Percentiles rank a stretch among this genome's conserved stretches.
These are phyloP conservation scores for Argyrosomus japonicus DNA, from an alignment of 2,113 vertebrate species.

Conservation along the genomic window DNA sequence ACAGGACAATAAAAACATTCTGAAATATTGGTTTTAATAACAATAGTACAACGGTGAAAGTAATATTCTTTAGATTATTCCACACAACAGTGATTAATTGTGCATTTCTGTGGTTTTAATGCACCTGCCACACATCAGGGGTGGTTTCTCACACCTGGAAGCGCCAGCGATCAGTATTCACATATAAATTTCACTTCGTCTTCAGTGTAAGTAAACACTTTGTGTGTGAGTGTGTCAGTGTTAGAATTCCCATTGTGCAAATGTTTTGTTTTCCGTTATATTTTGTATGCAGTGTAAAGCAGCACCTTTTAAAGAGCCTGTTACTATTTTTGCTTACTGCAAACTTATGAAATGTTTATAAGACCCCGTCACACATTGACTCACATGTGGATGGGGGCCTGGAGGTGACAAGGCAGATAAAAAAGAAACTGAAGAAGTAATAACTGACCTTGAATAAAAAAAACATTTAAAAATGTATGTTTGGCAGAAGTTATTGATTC, in stretches of 20 bases:
- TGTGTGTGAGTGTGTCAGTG: background rate
- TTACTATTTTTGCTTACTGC: background rate
- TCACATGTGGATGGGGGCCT: background rate
- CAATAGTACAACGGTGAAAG: background rate
- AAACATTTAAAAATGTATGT: too few species aligned
- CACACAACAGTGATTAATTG: background rate
- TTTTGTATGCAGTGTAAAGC: background rate
- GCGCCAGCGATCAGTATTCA: too few species aligned
- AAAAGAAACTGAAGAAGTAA: too few species aligned
- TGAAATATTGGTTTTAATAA: background rate
- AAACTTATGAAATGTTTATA: slow-evolving; percentile 14
- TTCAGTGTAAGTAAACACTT: background rate
- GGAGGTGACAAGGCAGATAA: background rate
- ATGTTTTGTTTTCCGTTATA: background rate
- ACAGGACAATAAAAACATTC: background rate
- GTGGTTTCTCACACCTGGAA: background rate
- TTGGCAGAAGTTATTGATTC: too few species aligned
- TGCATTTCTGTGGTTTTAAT: background rate
- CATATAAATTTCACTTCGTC: background rate
- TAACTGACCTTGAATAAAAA: too few species aligned
- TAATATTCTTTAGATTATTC: background rate
- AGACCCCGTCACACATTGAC: background rate
- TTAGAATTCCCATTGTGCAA: background rate
- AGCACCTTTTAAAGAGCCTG: background rate
- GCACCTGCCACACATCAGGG: too few species aligned